Evolutionary conservation across 2,113 vertebrate species (phyloP).

Genomic region (Phalacrocorax brasilianus): DNA sequence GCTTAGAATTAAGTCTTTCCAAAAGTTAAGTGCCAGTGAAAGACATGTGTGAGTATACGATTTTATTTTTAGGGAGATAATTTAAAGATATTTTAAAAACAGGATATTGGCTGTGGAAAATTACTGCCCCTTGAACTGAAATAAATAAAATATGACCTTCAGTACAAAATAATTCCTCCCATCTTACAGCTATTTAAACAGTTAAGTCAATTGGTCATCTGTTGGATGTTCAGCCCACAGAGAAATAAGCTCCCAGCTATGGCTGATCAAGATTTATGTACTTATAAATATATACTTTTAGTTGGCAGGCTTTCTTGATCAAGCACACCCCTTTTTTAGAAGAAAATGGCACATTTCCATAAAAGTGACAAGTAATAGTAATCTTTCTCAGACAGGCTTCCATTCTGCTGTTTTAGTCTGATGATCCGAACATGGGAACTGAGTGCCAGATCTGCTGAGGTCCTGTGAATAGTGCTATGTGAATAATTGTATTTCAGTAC

Average conservation of each 20-base stretch:
- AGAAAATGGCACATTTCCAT: slow-evolving; percentile 52
- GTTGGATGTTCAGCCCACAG: slow-evolving; percentile 7
- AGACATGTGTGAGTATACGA: not conserved
- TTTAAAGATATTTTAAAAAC: slow-evolving; percentile 44
- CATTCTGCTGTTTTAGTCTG: slow-evolving; percentile 17
- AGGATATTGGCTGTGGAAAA: slow-evolving; percentile 58
- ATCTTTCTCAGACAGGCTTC: slow-evolving; percentile 42
- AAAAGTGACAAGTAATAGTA: slow-evolving; percentile 35
- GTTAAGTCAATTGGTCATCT: slow-evolving; percentile 30
- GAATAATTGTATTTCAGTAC: not conserved
- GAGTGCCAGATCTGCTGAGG: not conserved
- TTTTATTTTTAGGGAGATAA: slow-evolving; percentile 51
- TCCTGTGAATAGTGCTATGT: not conserved
- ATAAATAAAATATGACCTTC: slow-evolving; percentile 53
- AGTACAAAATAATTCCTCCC: slow-evolving; percentile 33
- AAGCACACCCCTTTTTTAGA: slow-evolving; percentile 16
- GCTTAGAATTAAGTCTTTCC: not conserved
- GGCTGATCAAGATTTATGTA: slow-evolving; percentile 44
- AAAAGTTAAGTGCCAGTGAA: slow-evolving; percentile 3
- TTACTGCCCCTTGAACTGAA: slow-evolving; percentile 38
- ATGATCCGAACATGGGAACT: slow-evolving; percentile 8
- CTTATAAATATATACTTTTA: slow-evolving; percentile 51
- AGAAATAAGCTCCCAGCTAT: not conserved
- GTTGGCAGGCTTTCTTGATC: slow-evolving; percentile 36
- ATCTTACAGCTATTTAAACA: slow-evolving; percentile 31